phyloP scores from a whole-genome alignment of 2,797 vertebrate species.

The Babyrousa celebensis region DNA sequence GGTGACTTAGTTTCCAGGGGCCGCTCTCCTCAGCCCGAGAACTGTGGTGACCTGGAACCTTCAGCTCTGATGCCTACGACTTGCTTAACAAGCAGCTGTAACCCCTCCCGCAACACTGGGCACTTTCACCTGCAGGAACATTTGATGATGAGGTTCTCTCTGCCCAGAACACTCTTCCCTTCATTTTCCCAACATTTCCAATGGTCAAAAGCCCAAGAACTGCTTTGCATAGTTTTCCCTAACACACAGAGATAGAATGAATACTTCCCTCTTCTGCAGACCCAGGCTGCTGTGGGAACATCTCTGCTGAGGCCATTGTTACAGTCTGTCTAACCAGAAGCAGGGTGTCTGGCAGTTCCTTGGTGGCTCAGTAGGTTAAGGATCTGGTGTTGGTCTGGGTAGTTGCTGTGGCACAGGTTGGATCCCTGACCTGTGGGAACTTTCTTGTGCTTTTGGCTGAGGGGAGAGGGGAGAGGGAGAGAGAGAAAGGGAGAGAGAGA shows the following conservation, averaged over 20 bases:
- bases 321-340: neutral
- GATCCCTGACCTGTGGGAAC: no score
- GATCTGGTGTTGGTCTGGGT: no score
- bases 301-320: neutral
- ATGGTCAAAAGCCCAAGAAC: neutral
- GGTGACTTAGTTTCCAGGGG: slow-evolving; percentile 6
- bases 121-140: neutral
- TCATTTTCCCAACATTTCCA: neutral
- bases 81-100: neutral
- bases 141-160: neutral
- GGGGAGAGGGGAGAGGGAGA: no score
- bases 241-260: neutral
- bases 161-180: neutral
- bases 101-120: neutral
- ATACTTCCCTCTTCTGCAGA: neutral
- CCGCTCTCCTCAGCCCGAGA: neutral
- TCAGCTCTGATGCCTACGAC: neutral
- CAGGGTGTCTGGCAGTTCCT: neutral
- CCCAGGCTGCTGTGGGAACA: neutral
- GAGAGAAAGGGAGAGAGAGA: no score
- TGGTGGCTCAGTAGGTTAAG: no score
- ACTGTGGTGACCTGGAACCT: neutral
- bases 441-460: no score
- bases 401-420: no score
- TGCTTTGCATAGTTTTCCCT: neutral